phyloP scores from a whole-genome alignment of 2,888 invertebrate genomes.

The Pharmacophagus antenor region DNA sequence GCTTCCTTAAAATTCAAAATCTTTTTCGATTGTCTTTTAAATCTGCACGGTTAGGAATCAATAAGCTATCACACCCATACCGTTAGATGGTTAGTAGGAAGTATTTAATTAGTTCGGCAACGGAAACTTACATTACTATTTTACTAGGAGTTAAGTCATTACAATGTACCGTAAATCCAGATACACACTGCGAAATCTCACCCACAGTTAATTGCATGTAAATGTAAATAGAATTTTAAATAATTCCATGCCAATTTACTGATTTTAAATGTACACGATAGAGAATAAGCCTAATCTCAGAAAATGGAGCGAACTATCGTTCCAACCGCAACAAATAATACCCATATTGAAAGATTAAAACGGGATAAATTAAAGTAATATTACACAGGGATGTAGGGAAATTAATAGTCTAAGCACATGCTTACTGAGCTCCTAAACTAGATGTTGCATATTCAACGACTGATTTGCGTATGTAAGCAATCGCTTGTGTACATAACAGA shows the following conservation, averaged over 20 bases:
- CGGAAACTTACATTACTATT: neutral
- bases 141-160: neutral
- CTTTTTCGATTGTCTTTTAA: too few species aligned
- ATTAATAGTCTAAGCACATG: constrained; percentile 78
- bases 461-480: constrained; percentile 80
- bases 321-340: constrained; percentile 24
- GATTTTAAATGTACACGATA: neutral
- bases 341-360: constrained; percentile 29
- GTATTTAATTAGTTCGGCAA: neutral
- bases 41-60: too few species aligned
- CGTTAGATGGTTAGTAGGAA: too few species aligned
- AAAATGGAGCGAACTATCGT: constrained; percentile 20
- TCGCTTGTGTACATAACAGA: constrained; percentile 69
- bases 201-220: neutral
- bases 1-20: too few species aligned
- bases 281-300: constrained; percentile 13
- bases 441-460: constrained; percentile 78
- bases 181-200: too few species aligned
- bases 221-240: neutral
- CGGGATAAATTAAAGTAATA: constrained; percentile 37
- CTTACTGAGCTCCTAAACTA: constrained; percentile 76
- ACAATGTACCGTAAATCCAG: neutral
- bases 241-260: neutral
- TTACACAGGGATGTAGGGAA: constrained; percentile 51
- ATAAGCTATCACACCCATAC: too few species aligned